These are phyloP conservation scores for Stegostoma tigrinum DNA, from an alignment of 2,113 vertebrate species.

Conservation along the genomic window DNA sequence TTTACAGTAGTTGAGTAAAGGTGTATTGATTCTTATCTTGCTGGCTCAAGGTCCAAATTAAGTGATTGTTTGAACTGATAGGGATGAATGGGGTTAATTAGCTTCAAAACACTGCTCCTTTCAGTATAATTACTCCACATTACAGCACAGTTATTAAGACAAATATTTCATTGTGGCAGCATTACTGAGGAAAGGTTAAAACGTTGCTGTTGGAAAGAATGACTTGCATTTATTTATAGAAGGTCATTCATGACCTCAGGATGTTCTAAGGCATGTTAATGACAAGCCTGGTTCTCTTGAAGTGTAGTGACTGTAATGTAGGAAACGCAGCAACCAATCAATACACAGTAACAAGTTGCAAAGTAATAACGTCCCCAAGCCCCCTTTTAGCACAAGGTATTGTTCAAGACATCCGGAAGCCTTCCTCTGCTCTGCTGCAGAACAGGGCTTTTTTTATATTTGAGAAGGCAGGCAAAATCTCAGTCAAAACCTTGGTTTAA, in stretches of 20 bases:
- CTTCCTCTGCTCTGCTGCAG: neutral
- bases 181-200: no score
- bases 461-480: no score
- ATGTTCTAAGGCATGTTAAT: neutral
- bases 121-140: neutral
- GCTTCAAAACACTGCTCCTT: neutral
- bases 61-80: neutral
- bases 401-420: neutral
- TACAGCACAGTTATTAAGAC: neutral
- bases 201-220: neutral
- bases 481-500: no score
- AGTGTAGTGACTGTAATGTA: neutral
- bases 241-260: neutral
- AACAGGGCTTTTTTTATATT: neutral
- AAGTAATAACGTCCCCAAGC: neutral
- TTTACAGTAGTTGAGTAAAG: neutral
- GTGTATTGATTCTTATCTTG: neutral
- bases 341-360: neutral
- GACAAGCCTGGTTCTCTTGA: neutral
- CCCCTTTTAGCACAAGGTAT: neutral
- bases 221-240: neutral
- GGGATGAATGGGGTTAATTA: neutral
- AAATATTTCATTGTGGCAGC: neutral
- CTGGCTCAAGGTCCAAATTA: neutral
- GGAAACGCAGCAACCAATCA: neutral